Conservation (phyloP, 2,888 invertebrate genomes). For the Aelia acuminata region DNA sequence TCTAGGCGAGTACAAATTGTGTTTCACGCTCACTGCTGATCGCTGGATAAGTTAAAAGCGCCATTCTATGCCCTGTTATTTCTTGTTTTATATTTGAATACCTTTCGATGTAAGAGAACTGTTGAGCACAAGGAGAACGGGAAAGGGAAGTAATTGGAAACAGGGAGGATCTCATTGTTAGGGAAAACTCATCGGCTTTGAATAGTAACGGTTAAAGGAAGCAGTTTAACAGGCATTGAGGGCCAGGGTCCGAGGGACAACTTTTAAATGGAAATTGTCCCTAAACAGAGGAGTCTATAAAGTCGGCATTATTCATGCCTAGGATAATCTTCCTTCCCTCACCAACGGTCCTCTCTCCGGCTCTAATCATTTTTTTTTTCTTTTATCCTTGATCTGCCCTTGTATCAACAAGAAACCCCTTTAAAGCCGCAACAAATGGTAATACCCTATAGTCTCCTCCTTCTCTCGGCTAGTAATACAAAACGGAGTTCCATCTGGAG, state of each 20-base stretch:
- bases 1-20: no score
- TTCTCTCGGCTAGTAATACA: neutral
- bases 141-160: neutral
- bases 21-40: no score
- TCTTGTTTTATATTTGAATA: neutral
- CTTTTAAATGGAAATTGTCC: conserved; percentile 46
- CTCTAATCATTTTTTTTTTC: neutral
- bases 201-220: neutral
- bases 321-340: neutral
- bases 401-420: conserved; percentile 10
- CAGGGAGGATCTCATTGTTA: conserved; percentile 15
- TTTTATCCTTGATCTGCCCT: conserved; percentile 30
- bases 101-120: neutral
- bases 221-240: conserved; percentile 18
- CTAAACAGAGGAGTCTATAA: conserved; percentile 28
- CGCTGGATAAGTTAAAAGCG: neutral
- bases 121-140: neutral
- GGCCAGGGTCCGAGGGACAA: conserved; percentile 2
- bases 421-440: conserved; percentile 11
- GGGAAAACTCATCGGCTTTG: conserved; percentile 41
- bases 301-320: conserved; percentile 44
- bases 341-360: neutral
- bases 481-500: neutral
- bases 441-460: neutral
- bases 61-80: neutral